Base-by-base conservation (phyloP, 2,888 invertebrate species). In the Gymnocheta viridis region DNA sequence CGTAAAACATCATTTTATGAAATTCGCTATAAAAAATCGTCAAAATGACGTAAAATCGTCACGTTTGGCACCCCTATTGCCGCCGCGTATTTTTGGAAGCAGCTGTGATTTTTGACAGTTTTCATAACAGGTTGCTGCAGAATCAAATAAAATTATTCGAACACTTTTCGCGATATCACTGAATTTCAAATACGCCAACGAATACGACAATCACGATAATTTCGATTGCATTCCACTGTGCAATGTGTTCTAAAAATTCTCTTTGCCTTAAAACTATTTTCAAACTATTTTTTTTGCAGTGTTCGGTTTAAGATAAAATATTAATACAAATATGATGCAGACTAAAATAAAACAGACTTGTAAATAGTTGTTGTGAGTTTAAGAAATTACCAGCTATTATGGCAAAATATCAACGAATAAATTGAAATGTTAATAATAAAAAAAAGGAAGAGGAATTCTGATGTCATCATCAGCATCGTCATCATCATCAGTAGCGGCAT, bases 401-500 rank as follows among this genome's bases (percentile, higher is more conserved):
- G n/a, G 12, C n/a, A 35, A 77, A 56, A 54, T 58, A 35, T 35
- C 3, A 32, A 44, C 6, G 22, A 44, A 54, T 32, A 72, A 72
- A 47, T 35, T 9, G 19, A 64, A 72, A 60, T 62, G n/a, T n/a
- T 51, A 35, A 70, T 62, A 70, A 62, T 14, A 54, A 54, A 19
- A 14, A 22, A 51, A 70, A 51, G 24, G 19, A 47, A 38, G 29
- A 51, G 7, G 22, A 66, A 22, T 29, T 49, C 29, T 56, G 58
- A 58, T 67, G 73, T 60, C 73, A 74, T 67, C 70, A 44, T 47
- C 27, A 41, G 24, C n/a, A 51, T 32, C 38, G 41, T 58, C 47
- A 47, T 47, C 47, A 47, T 6, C 47, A 47, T 19, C 49, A 49
- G 17, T 2, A 17, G 6, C 24, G 19, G n/a, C n/a, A 54, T 27